Evolutionary conservation across 2,113 vertebrate genomes (phyloP), one percentile per base, ranked within the genome.

Genomic region (Carollia perspicillata): DNA sequence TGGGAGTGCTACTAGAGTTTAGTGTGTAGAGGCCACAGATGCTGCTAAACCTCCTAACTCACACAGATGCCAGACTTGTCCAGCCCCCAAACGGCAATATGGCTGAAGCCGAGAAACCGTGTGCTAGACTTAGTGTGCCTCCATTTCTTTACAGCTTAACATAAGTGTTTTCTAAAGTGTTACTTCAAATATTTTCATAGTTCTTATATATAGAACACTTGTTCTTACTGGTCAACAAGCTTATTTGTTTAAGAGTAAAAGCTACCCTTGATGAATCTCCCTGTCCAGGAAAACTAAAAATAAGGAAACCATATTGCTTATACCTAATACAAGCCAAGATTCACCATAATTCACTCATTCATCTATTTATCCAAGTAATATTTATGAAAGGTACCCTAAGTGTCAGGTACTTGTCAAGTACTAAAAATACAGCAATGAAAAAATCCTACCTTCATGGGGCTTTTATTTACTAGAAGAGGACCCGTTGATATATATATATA

Each of bases 291-390:
- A 65, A 85, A 28, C 4, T 74, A 58, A 93, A 93, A 20, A 26
- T 26, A 22, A 4, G 28, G 53, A 30, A 33, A 44, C 18, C 20
- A 2, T 13, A 14, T 23, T 94, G n/a, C 13, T 51, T 35, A 40
- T 42, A 60, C 10, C 28, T 86, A 74, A 44, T 53, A 69, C 69
- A 37, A 51, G 33, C n/a, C 60, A 89, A 72, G 55, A 20, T 89
- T 74, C 23, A 35, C 30, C 3, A 16, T 66, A 30, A 78, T 63
- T 90, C 23, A 37, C 51, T 53, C 49, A 26, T 40, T 88, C 16
- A 96, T 49, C 49, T 44, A 49, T 86, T 81, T 85, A 85, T 58
- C 53, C 63, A 88, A 37, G 9, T 63, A 77, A 78, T 65, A 65
- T 47, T 63, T 79, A 66, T 44, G 13, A 74, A 89, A 68, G 17